Percentiles rank a stretch among this genome's conserved stretches.
phyloP scores from a whole-genome alignment of 2,113 vertebrate genomes.

The Potamarius usumacintae region DNA sequence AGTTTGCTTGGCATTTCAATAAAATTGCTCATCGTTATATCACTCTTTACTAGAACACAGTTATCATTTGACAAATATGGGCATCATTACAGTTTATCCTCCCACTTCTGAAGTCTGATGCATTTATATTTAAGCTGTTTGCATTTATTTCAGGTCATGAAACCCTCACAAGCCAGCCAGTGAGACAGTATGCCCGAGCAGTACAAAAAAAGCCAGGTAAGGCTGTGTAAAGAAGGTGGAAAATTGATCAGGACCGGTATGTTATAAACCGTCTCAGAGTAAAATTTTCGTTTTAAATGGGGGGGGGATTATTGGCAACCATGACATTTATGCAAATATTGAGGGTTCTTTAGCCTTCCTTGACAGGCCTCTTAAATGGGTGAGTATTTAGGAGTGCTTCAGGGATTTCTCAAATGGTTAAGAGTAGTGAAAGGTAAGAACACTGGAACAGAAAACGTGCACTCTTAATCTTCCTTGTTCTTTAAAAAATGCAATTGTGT shows the following conservation, averaged over 20 bases:
- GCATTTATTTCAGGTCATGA: slow-evolving; percentile 59
- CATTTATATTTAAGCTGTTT: neutral
- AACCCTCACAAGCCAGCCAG: slow-evolving; percentile 60
- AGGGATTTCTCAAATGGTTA: neutral
- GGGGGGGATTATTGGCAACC: neutral
- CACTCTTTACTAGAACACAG: neutral
- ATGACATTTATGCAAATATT: neutral
- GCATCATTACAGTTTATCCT: neutral
- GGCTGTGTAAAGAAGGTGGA: slow-evolving; percentile 1
- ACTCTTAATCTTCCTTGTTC: neutral
- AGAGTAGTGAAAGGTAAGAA: neutral
- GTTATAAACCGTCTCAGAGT: too few relatives aligned
- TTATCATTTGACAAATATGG: neutral
- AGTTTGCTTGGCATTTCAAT: slow-evolving; percentile 1
- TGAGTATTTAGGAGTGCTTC: neutral
- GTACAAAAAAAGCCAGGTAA: slow-evolving; percentile 72
- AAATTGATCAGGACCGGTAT: too few relatives aligned
- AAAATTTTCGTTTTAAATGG: neutral
- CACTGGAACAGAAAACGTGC: neutral
- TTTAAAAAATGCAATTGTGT: neutral
- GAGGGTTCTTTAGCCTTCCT: neutral
- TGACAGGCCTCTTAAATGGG: neutral
- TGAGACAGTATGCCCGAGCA: slow-evolving; percentile 74
- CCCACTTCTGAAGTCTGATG: neutral
- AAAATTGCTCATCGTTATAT: neutral